Percentiles rank a stretch among this genome's conserved stretches.
phyloP scores from a whole-genome alignment of 2,797 vertebrate species.

The Microctenopoma lineatum region DNA sequence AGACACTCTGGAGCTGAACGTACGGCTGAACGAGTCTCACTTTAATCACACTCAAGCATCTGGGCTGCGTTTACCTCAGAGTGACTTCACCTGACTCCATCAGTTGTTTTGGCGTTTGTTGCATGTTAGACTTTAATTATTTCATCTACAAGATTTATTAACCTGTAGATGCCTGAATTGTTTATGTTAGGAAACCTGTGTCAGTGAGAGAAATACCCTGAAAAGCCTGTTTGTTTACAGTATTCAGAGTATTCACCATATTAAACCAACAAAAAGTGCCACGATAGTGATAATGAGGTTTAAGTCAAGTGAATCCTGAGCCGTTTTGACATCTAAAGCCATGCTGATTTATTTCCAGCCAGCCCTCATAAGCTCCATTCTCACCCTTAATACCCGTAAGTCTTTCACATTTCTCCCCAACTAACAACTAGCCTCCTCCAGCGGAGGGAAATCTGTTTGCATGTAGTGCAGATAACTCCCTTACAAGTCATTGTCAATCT shows the following conservation, averaged over 20 bases:
- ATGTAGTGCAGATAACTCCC: constrained; percentile 50
- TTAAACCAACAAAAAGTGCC: constrained; percentile 17
- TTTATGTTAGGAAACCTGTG: constrained; percentile 12
- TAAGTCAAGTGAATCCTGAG: constrained; percentile 27
- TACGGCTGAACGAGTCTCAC: neutral
- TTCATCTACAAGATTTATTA: constrained; percentile 11
- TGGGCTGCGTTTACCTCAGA: neutral
- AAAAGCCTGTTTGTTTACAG: constrained; percentile 41
- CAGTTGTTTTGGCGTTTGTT: neutral
- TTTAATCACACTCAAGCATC: constrained; percentile 9
- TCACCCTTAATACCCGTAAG: constrained; percentile 34
- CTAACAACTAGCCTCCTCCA: constrained; percentile 40
- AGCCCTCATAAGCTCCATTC: constrained; percentile 27
- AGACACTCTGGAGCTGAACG: neutral
- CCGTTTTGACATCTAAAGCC: constrained; percentile 39
- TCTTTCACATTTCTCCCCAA: constrained; percentile 37
- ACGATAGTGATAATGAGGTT: constrained; percentile 26
- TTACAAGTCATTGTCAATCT: constrained; percentile 68
- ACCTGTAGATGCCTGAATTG: constrained; percentile 29
- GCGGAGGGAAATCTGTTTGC: constrained; percentile 58
- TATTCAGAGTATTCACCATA: constrained; percentile 7
- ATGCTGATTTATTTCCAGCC: constrained; percentile 49
- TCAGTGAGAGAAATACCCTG: constrained; percentile 8
- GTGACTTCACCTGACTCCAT: neutral
- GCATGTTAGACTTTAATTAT: neutral